Base-by-base conservation (phyloP, 2,113 vertebrate species). In the Craseonycteris thonglongyai region DNA sequence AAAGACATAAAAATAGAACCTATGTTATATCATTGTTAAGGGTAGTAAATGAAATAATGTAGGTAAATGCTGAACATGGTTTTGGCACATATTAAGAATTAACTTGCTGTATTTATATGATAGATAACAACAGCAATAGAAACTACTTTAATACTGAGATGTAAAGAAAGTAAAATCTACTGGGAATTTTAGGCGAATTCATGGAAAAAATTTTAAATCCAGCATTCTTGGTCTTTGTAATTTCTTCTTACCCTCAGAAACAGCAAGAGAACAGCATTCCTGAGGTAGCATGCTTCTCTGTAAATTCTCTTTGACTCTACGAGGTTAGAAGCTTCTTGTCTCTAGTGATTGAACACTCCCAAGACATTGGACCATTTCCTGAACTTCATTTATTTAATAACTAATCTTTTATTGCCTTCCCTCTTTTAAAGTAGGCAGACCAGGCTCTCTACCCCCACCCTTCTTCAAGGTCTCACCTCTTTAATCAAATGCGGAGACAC, bases 381-480 rank as follows among this genome's bases (percentile, higher is more conserved):
- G 94, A 91, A 96, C 84, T 97, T 97, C 96, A 97, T 97, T 96
- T 97, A 95, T 96, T 96, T 96, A 96, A 96, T 96, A 96, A 96
- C 93, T 94, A 92, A 96, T 96, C 94, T 97, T 96, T 97, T 94
- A 96, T 95, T 97, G 94, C 94, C 90, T 92, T 75, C 63, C 30
- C 12, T 74, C 83, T 78, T 90, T 91, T 65, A 66, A 92, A 93
- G 35, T 33, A 19, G 13, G 61, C 28, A 15, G 4, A 45, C 87
- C 83, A 76, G 88, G 65, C 86, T 93, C 47, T 54, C 91, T 61
- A 82, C 87, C 47, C 69, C 45, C 72, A 33, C 8, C 49, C 42
- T 78, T 61, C 71, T 83, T 92, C 78, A 93, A 93, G 83, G 84
- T 90, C 90, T 95, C 94, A 93, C 95, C 95, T 97, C 96, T 93